Conservation (phyloP, 1,140 invertebrate species). For the Tribolium madens region DNA sequence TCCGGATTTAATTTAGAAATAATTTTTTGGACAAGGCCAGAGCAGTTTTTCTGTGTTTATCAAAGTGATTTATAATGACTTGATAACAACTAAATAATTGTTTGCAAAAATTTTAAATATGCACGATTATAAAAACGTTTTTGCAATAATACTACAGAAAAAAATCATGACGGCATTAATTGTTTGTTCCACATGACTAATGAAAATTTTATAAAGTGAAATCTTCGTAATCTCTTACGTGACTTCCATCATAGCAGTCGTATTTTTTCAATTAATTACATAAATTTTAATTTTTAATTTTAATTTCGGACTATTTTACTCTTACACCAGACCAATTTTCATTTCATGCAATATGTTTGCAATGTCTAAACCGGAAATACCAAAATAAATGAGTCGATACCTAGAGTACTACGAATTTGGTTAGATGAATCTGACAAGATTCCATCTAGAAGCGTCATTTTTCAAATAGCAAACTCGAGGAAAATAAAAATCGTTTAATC, state of each 20-base stretch:
- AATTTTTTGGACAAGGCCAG: neutral
- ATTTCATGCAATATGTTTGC: too few relatives aligned
- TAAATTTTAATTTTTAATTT: too few relatives aligned
- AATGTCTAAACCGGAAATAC: neutral
- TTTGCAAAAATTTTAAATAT: neutral
- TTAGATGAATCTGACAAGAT: neutral
- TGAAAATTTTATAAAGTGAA: neutral
- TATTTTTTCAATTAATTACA: too few relatives aligned
- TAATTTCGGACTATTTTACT: too few relatives aligned
- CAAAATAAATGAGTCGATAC: neutral
- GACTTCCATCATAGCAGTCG: neutral
- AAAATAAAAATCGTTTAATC: neutral
- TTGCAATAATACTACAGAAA: too few relatives aligned
- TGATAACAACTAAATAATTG: neutral
- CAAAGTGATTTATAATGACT: neutral
- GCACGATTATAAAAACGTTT: too few relatives aligned
- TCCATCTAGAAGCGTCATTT: neutral
- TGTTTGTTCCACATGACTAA: neutral
- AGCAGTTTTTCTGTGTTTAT: neutral
- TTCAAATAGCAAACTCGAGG: too few relatives aligned
- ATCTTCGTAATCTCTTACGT: neutral
- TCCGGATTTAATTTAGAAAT: neutral
- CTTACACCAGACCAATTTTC: too few relatives aligned
- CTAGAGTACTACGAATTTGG: conserved; percentile 4
- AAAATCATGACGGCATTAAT: neutral